These are phyloP conservation scores for Trissoscelio sp. DNA, from an alignment of 2,888 invertebrate genomes.

Conservation along the genomic window DNA sequence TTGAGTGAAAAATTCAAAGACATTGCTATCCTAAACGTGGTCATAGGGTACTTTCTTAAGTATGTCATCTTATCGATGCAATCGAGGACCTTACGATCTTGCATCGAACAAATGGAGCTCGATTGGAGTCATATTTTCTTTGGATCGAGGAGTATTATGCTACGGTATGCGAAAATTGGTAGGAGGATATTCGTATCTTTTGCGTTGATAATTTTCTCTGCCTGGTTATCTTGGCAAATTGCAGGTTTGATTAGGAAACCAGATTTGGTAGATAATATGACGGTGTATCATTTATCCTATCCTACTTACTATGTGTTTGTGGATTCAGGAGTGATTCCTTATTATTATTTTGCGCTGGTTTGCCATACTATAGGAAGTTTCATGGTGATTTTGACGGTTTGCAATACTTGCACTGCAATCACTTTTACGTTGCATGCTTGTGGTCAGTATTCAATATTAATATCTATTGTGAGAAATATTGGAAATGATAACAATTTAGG, in stretches of 20 bases:
- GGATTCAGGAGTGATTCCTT: not conserved
- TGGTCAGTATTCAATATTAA: too few relatives aligned
- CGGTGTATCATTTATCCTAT: not conserved
- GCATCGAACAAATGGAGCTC: conserved; percentile 6
- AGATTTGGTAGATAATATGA: not conserved
- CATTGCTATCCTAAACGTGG: conserved; percentile 16
- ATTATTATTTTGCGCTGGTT: conserved; percentile 1
- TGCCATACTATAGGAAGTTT: not conserved
- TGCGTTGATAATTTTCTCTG: not conserved
- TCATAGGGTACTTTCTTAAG: conserved; percentile 4
- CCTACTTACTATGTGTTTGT: not conserved
- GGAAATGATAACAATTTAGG: not conserved
- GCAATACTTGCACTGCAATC: too few relatives aligned
- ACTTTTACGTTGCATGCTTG: too few relatives aligned
- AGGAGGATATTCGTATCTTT: not conserved
- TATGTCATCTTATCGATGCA: conserved; percentile 21
- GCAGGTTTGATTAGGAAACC: conserved; percentile 3
- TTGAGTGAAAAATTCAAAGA: conserved; percentile 9
- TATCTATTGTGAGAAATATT: not conserved
- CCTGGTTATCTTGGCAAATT: conserved; percentile 5
- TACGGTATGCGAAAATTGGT: not conserved
- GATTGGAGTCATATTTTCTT: not conserved
- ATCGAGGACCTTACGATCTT: not conserved
- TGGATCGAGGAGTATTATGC: not conserved
- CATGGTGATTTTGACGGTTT: conserved; percentile 6